These are phyloP conservation scores for Phalera bucephala DNA, from an alignment of 2,888 invertebrate species.

Conservation along the genomic window DNA sequence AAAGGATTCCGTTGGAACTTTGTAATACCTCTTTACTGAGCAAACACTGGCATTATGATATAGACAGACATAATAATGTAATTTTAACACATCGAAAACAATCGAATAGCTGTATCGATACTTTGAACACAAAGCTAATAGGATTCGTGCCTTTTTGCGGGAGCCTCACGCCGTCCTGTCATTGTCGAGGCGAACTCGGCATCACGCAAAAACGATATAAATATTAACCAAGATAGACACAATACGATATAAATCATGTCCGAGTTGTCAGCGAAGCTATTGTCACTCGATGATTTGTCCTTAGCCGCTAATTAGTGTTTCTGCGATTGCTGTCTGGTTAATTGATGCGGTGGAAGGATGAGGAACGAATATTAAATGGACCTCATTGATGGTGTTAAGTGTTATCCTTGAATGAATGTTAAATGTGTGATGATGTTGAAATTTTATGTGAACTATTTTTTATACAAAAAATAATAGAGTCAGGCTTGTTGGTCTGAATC, in stretches of 20 bases:
- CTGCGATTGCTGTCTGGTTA: neutral
- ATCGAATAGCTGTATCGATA: neutral
- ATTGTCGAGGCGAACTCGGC: neutral
- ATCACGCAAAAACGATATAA: neutral
- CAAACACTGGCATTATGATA: too few species aligned
- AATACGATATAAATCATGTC: slow-evolving; percentile 1
- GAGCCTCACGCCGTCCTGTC: neutral
- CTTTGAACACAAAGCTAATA: neutral
- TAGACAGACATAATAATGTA: too few species aligned
- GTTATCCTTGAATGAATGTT: too few species aligned
- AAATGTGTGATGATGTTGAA: too few species aligned
- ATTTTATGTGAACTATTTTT: too few species aligned
- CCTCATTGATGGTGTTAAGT: too few species aligned
- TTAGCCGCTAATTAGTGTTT: slow-evolving; percentile 23
- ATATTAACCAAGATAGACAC: neutral
- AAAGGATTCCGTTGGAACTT: too few species aligned
- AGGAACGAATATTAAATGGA: neutral
- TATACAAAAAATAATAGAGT: too few species aligned
- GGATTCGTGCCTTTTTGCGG: neutral
- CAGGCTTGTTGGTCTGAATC: too few species aligned
- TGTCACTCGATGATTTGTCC: neutral
- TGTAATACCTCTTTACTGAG: too few species aligned
- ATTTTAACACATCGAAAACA: too few species aligned
- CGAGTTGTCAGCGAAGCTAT: neutral
- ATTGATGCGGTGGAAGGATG: neutral